Evolutionary conservation across 2,113 vertebrate species (phyloP), one percentile per base, ranked within the genome.

Genomic region (Aramus guarauna): DNA sequence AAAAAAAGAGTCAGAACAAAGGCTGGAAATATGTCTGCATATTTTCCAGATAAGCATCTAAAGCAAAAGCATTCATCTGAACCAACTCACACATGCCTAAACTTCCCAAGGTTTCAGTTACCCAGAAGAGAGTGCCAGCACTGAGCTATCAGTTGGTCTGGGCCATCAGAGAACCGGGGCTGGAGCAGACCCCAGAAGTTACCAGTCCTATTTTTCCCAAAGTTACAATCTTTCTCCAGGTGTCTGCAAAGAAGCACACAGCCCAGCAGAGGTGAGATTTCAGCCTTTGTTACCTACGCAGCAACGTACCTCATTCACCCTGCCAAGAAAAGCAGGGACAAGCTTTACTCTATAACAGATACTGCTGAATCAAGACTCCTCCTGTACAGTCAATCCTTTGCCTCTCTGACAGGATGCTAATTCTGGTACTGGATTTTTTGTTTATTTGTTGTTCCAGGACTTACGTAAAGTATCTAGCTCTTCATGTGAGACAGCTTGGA

Each of bases 301-400:
- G 71, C 41, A 21, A 12, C 0, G 6, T 4, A 26, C 4, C 67
- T 20, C 47, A 22, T 1, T 12, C 4, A 30, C 15, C n/a, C 53
- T 5, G 0, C 20, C 43, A 36, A 12, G 77, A 63, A 55, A 55
- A 48, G 62, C 36, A 47, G 34, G 50, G 63, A 30, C 32, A 64
- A 84, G 50, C 10, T 64, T 50, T 12, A 32, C 8, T 19, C 43
- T n/a, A 0, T 30, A 30, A 19, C 29, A 48, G 50, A 30, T 3
- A 18, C 17, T 17, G 32, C 55, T 47, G 37, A 76, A 43, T 4
- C 76, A 15, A 74, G 53, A 9, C 16, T 43, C 34, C 26, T 73
- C 52, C 53, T 2, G 0, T 1, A 6, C 21, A 32, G 29, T 9
- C 52, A 60, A 5, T 21, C 19, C 39, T 85, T 55, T 30, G 12